Evolutionary conservation across 53 echinoderm and acorn worm species (phyloP).

Genomic region (Apostichopus leukothele): DNA sequence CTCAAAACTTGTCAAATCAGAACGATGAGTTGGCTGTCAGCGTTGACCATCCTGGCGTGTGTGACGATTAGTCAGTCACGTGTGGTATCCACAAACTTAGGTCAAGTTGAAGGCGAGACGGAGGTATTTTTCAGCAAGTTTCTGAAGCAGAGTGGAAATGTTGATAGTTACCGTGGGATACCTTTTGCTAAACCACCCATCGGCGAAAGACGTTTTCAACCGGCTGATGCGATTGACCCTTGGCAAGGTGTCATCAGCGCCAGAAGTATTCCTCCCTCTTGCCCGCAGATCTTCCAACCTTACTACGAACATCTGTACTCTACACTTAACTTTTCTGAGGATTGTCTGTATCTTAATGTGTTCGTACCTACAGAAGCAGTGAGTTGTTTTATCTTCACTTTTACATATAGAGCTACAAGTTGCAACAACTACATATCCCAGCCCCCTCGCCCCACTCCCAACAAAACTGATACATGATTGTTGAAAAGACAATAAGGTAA

Average conservation of each 20-base stretch:
- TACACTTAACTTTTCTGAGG: not conserved
- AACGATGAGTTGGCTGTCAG: too few relatives aligned
- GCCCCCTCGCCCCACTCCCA: too few relatives aligned
- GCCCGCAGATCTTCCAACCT: not conserved
- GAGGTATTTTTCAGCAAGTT: not conserved
- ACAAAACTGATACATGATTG: too few relatives aligned
- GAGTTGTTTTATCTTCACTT: not conserved
- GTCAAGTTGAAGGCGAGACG: not conserved
- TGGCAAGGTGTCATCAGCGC: not conserved
- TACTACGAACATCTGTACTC: not conserved
- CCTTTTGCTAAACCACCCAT: slow-evolving; percentile 21
- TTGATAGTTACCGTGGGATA: not conserved
- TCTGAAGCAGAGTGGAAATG: not conserved
- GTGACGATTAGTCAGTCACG: not conserved
- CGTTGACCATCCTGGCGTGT: too few relatives aligned
- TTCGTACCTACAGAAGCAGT: not conserved
- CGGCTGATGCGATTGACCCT: not conserved
- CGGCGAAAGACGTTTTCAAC: not conserved
- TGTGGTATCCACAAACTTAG: not conserved
- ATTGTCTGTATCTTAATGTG: slow-evolving; percentile 31
- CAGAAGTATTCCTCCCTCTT: not conserved
- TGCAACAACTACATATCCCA: too few relatives aligned
- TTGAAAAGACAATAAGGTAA: too few relatives aligned
- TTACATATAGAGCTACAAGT: too few relatives aligned
- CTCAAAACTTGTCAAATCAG: too few relatives aligned